These are phyloP conservation scores for Bicyclus anynana DNA, from an alignment of 1,140 invertebrate species.

Conservation along the genomic window DNA sequence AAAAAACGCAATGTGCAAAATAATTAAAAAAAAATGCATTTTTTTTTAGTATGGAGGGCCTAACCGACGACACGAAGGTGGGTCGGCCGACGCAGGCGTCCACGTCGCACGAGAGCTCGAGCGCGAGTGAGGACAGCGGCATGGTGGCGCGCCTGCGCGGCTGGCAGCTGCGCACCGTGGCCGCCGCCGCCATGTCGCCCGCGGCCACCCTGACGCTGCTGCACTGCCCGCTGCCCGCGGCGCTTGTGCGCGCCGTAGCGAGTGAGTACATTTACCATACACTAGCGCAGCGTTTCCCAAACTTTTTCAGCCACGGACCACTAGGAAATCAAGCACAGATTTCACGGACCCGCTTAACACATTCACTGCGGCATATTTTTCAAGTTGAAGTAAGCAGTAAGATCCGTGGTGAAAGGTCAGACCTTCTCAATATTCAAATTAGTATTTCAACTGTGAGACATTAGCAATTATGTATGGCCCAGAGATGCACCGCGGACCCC, in stretches of 20 bases:
- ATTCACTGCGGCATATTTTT: too few species aligned
- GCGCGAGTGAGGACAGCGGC: slow-evolving; percentile 11
- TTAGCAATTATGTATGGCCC: too few species aligned
- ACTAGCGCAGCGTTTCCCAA: background rate
- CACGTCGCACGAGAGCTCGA: slow-evolving; percentile 16
- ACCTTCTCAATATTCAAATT: too few species aligned
- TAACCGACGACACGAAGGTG: slow-evolving; percentile 86
- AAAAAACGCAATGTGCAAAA: too few species aligned
- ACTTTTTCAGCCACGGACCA: background rate
- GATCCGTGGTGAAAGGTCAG: too few species aligned
- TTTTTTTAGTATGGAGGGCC: slow-evolving; percentile 63
- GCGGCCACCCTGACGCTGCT: slow-evolving; percentile 85
- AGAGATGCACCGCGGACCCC: too few species aligned
- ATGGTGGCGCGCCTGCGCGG: slow-evolving; percentile 76
- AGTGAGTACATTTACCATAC: slow-evolving; percentile 30
- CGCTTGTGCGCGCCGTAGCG: slow-evolving; percentile 50
- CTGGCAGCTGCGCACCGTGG: slow-evolving; percentile 85
- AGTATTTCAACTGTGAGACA: too few species aligned
- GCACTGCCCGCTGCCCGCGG: slow-evolving; percentile 83
- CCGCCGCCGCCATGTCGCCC: slow-evolving; percentile 86
- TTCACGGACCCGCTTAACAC: too few species aligned
- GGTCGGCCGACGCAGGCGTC: background rate
- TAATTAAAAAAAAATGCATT: background rate
- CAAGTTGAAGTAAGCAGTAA: too few species aligned
- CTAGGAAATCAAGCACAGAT: too few species aligned